Percentiles rank a stretch among this genome's conserved stretches.
These are phyloP conservation scores for Apodemia hepburni DNA, from an alignment of 2,888 invertebrate species.

Conservation along the genomic window DNA sequence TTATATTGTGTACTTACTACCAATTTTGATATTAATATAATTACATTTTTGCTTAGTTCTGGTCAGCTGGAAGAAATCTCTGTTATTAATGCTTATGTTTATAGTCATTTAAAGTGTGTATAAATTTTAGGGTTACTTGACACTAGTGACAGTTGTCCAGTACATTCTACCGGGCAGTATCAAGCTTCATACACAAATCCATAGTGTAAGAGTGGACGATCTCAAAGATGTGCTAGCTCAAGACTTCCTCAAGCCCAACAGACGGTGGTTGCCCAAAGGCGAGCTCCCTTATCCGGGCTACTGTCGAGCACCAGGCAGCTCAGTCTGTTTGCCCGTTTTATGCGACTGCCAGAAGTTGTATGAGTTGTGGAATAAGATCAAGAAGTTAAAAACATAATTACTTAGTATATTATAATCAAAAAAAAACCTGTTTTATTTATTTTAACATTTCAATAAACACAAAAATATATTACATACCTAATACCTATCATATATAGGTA, in stretches of 20 bases:
- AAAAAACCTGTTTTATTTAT: too few relatives aligned
- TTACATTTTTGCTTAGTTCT: too few relatives aligned
- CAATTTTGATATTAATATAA: too few relatives aligned
- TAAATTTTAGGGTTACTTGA: conserved; percentile 46
- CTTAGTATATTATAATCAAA: too few relatives aligned
- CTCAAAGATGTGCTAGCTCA: conserved; percentile 3
- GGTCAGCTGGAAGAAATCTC: too few relatives aligned
- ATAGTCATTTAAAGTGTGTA: conserved; percentile 5
- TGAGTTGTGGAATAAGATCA: conserved; percentile 43
- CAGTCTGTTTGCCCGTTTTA: conserved; percentile 45
- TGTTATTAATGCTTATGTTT: too few relatives aligned
- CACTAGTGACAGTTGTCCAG: conserved; percentile 39
- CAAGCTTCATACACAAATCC: conserved; percentile 38
- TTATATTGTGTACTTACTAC: too few relatives aligned
- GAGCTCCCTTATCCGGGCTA: conserved; percentile 67
- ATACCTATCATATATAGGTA: too few relatives aligned
- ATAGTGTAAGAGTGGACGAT: conserved; percentile 35
- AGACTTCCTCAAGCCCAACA: conserved; percentile 30
- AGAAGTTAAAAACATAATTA: conserved; percentile 23
- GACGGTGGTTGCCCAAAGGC: conserved; percentile 51
- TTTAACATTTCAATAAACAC: too few relatives aligned
- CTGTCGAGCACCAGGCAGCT: conserved; percentile 56
- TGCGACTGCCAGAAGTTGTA: conserved; percentile 55
- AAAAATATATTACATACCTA: too few relatives aligned
- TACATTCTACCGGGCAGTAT: conserved; percentile 53